Percentiles rank a stretch among this genome's conserved stretches.
These are phyloP conservation scores for Myopa tessellatipennis DNA, from an alignment of 2,888 invertebrate genomes.

Conservation along the genomic window DNA sequence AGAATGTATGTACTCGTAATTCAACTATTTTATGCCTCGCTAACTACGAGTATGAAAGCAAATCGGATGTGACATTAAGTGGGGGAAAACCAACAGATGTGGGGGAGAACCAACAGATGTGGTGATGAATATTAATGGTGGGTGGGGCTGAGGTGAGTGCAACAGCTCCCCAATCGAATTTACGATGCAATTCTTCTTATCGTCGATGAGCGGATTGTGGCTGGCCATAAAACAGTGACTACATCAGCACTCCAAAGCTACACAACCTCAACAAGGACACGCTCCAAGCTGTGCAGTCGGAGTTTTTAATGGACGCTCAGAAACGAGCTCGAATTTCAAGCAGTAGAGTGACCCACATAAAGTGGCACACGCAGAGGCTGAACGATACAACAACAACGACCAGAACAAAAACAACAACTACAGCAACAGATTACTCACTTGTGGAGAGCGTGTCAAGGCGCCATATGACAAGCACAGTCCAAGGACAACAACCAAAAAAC, in stretches of 20 bases:
- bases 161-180: neutral
- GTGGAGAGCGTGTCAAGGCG: too few species aligned
- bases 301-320: too few species aligned
- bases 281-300: too few species aligned
- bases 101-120: neutral
- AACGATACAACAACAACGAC: neutral
- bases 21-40: neutral
- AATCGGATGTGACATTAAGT: neutral
- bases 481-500: too few species aligned
- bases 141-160: neutral
- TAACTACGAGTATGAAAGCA: neutral
- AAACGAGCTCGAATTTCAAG: too few species aligned
- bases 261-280: too few species aligned
- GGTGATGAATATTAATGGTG: neutral
- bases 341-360: too few species aligned
- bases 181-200: neutral
- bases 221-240: too few species aligned
- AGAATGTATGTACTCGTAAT: too few species aligned
- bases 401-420: conserved; percentile 22
- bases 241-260: too few species aligned
- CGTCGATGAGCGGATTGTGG: neutral
- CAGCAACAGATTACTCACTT: neutral
- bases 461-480: too few species aligned
- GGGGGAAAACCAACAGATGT: neutral
- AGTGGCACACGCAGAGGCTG: too few species aligned